Base-by-base conservation (phyloP, 2,888 invertebrate species). In the Unio pictorum region DNA sequence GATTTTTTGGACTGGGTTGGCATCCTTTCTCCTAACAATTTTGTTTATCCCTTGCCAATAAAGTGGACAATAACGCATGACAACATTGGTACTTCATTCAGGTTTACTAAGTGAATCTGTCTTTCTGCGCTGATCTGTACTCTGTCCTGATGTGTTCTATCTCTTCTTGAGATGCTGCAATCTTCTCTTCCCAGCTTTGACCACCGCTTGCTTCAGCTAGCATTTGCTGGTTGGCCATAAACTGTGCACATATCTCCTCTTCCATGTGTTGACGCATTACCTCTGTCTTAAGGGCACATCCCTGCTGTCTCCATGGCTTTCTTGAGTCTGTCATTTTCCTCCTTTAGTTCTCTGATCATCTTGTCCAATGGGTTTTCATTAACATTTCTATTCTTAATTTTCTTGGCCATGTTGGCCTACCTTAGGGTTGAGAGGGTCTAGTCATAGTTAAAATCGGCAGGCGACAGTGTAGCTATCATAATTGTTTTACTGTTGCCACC, bases 401-500 rank as follows among this genome's bases (percentile, higher is more conserved):
- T 87, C 80, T 90, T 90, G 17, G 90, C 90, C 65, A 90, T 73
- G 80, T 90, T 90, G 56, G 90, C 90, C 73, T 90, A 90, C 11
- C 90, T 80, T 60, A 90, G 81, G 4, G 90, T 90, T 57, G 85
- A 81, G 56, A 90, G 70, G 1, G 90, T 90, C 77, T 90, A 90
- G 68, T 90, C 89, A 72, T 88, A 90, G 78, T 90, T 90, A 55
- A 90, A 90, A 73, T 90, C 90, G 28, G 90, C 90, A 5, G 90
- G 90, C 0, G 90, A 90, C 55, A 90, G 71, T n/a, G 90, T 90
- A 45, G 90, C 90, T 63, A 90, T 90, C 90, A 90, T 90, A 18
- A 90, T 84, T 0, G 90, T 90, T 84, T 90, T 90, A 79, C 90
- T 90, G 83, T 90, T 90, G 30, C 90, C 90, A 68, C 90, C 90